These are phyloP conservation scores for Perodicticus potto DNA, from an alignment of 2,797 vertebrate species.

Conservation along the genomic window DNA sequence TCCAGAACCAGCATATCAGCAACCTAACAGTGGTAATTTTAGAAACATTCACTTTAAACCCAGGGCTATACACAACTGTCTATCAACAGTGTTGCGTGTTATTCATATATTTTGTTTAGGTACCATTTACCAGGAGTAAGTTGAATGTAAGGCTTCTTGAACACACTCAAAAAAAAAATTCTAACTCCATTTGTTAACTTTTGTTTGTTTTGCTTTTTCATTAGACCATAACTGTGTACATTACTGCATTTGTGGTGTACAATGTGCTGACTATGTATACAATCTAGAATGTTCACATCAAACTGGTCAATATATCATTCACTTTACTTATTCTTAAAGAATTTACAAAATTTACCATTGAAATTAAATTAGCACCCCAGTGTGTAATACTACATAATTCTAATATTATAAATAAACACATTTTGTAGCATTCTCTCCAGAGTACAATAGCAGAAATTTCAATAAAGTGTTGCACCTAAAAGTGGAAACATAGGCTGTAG, in stretches of 20 bases:
- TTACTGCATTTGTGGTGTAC: too few species aligned
- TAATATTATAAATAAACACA: constrained; percentile 19
- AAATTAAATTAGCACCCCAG: constrained; percentile 28
- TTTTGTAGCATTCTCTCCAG: neutral
- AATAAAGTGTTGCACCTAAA: neutral
- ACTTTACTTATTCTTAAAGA: neutral
- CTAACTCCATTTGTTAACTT: constrained; percentile 1
- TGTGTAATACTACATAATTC: neutral
- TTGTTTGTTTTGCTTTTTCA: too few species aligned
- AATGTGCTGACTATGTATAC: too few species aligned
- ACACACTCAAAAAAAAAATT: neutral
- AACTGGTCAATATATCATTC: too few species aligned
- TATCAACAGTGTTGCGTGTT: constrained; percentile 40
- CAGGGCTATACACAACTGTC: neutral
- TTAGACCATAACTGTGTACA: too few species aligned
- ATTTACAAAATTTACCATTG: constrained; percentile 3
- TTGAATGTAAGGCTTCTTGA: constrained; percentile 22
- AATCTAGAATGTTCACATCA: too few species aligned
- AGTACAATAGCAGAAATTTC: neutral
- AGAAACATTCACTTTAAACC: constrained; percentile 53
- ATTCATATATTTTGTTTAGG: constrained; percentile 39
- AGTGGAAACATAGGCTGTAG: neutral
- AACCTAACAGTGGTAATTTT: constrained; percentile 70
- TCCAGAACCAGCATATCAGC: constrained; percentile 65
- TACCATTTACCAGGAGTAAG: constrained; percentile 32